Percentiles rank a stretch among this genome's conserved stretches.
These are phyloP conservation scores for Tangara arthus DNA, from an alignment of 2,797 vertebrate species.

Conservation along the genomic window DNA sequence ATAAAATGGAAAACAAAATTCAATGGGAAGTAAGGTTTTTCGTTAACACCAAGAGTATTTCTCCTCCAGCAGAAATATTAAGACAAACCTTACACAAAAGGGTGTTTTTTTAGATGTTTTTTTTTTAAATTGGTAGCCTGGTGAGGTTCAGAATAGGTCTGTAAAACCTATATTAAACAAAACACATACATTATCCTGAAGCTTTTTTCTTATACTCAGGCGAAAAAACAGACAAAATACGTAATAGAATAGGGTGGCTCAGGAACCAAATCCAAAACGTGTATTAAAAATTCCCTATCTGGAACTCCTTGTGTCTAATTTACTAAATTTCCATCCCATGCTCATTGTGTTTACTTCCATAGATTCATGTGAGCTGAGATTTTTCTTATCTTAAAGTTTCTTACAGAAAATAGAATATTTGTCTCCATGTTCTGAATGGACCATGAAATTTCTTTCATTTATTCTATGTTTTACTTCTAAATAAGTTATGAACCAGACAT, in stretches of 20 bases:
- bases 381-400: not conserved
- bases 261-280: not conserved
- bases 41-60: not conserved
- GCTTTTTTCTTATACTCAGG: not conserved
- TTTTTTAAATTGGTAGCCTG: not conserved
- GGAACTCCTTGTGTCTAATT: not conserved
- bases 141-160: not conserved
- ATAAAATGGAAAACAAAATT: slow-evolving; percentile 18
- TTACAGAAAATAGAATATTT: not conserved
- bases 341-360: not conserved
- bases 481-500: not conserved
- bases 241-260: not conserved
- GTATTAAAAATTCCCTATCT: not conserved
- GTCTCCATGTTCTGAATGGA: not conserved
- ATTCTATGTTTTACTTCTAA: not conserved
- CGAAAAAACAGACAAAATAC: not conserved
- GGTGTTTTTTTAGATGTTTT: not conserved
- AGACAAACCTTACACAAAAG: not conserved
- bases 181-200: not conserved
- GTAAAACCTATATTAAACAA: not conserved
- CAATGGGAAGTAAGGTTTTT: not conserved
- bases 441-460: not conserved
- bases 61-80: not conserved
- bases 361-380: not conserved
- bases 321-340: not conserved